phyloP scores from a whole-genome alignment of 2,797 vertebrate genomes.

The Hirundo rustica region DNA sequence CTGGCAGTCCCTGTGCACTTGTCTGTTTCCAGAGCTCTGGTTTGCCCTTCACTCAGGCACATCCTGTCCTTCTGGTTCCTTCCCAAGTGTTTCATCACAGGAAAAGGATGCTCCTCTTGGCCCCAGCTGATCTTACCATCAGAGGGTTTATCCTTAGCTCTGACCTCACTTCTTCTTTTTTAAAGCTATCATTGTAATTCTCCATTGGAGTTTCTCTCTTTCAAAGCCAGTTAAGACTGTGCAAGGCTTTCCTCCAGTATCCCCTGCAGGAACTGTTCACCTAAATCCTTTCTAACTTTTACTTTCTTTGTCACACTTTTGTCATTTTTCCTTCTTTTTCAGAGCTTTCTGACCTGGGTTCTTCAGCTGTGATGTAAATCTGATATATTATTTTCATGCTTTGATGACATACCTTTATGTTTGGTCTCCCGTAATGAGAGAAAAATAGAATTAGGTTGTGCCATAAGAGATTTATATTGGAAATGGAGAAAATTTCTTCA shows the following conservation, averaged over 20 bases:
- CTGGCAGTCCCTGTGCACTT: rapidly evolving
- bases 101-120: background rate
- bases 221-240: rapidly evolving
- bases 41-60: rapidly evolving
- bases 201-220: background rate
- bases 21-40: too few species aligned
- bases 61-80: background rate
- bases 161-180: background rate
- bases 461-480: background rate
- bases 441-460: background rate
- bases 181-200: background rate
- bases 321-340: background rate
- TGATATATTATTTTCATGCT: background rate
- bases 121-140: background rate
- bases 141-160: background rate
- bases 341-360: background rate
- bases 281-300: background rate
- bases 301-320: background rate
- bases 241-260: background rate
- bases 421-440: background rate
- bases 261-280: background rate
- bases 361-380: background rate
- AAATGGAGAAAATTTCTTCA: background rate
- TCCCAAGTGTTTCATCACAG: background rate
- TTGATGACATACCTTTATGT: background rate